Percentiles rank a stretch among this genome's conserved stretches.
Evolutionary conservation across 1,140 invertebrate genomes (phyloP).

Genomic region (Polypedilum pembai): DNA sequence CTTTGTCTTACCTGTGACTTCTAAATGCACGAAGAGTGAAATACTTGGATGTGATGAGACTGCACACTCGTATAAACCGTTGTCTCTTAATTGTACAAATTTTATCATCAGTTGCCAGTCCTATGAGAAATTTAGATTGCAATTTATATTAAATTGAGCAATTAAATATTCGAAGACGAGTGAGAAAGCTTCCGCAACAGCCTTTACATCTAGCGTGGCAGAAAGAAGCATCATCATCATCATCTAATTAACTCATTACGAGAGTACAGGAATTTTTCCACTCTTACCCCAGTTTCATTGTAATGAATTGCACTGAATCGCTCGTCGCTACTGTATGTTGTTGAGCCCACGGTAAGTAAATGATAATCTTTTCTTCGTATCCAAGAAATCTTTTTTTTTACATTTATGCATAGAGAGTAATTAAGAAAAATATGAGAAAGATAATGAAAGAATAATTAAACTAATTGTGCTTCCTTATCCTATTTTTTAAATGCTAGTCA

Average conservation of each 20-base stretch:
- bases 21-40: too few species aligned
- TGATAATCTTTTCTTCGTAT: constrained; percentile 54
- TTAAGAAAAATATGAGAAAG: too few species aligned
- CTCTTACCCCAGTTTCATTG: constrained; percentile 35
- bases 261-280: background rate
- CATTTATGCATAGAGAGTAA: too few species aligned
- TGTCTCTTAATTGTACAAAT: constrained; percentile 70
- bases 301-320: constrained; percentile 44
- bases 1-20: too few species aligned
- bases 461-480: too few species aligned
- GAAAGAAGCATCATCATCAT: too few species aligned
- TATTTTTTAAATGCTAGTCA: too few species aligned
- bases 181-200: too few species aligned
- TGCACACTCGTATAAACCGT: constrained; percentile 61
- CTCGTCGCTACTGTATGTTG: constrained; percentile 54
- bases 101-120: constrained; percentile 83
- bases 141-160: too few species aligned
- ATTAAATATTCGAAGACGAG: too few species aligned
- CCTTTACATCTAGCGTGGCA: too few species aligned
- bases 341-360: constrained; percentile 52
- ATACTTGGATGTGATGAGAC: constrained; percentile 34
- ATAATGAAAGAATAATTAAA: too few species aligned
- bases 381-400: constrained; percentile 47
- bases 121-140: constrained; percentile 40
- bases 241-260: background rate